Percentiles rank a stretch among this genome's conserved stretches.
These are phyloP conservation scores for Euglossa dilemma DNA, from an alignment of 1,140 invertebrate genomes.

Conservation along the genomic window DNA sequence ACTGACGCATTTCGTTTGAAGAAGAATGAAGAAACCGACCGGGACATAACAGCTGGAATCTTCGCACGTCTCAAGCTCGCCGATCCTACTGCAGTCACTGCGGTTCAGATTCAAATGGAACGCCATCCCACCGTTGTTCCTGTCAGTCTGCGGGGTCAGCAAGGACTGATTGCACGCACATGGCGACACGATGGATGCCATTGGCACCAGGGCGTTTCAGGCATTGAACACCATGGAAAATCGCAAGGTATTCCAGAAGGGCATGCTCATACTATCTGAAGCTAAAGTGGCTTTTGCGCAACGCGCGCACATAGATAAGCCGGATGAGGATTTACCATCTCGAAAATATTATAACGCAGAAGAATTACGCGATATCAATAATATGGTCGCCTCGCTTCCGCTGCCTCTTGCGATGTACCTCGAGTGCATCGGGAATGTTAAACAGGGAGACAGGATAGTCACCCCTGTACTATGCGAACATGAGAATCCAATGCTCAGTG, in stretches of 20 bases:
- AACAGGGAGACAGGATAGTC: not conserved
- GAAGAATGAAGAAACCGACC: too few species aligned
- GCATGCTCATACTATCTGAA: not conserved
- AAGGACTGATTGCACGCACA: not conserved
- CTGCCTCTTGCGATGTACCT: not conserved
- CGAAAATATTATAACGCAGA: not conserved
- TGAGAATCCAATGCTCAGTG: not conserved
- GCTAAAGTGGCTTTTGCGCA: not conserved
- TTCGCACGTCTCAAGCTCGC: not conserved
- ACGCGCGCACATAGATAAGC: not conserved
- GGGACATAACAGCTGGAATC: too few species aligned
- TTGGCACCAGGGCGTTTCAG: not conserved
- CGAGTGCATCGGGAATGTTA: slow-evolving; percentile 1
- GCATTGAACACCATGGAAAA: not conserved
- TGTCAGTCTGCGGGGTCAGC: not conserved
- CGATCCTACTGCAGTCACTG: not conserved
- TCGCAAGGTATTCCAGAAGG: not conserved
- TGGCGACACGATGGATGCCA: slow-evolving; percentile 4
- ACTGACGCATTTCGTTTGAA: too few species aligned
- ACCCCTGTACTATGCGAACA: slow-evolving; percentile 1
- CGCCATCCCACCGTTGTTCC: not conserved
- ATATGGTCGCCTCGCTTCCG: not conserved
- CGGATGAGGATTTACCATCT: not conserved
- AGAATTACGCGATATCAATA: not conserved
- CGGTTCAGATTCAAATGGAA: not conserved